Percentiles rank a stretch among this genome's conserved stretches.
Conservation (phyloP, 2,888 invertebrate genomes). For the Sminthurinus aureus region DNA sequence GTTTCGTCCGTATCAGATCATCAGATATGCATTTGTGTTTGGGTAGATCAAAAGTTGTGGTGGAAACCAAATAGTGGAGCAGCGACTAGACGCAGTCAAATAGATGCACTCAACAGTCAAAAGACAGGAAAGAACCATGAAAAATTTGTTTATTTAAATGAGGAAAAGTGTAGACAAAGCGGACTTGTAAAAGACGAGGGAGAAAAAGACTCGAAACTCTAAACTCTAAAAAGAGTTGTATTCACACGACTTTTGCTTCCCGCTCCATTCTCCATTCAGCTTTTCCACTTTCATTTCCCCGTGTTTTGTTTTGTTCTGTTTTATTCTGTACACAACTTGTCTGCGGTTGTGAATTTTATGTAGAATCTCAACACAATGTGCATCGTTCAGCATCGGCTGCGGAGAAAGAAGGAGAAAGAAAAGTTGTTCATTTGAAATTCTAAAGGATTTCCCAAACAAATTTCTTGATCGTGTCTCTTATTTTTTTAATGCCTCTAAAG, state of each 20-base stretch:
- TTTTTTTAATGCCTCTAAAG: slow-evolving; percentile 2
- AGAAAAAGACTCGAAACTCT: no score
- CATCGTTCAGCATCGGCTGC: neutral
- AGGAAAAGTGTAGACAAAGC: neutral
- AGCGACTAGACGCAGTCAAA: neutral
- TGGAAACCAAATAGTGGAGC: no score
- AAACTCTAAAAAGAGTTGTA: neutral
- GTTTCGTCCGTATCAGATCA: no score
- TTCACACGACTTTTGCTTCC: neutral
- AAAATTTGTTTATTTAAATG: neutral
- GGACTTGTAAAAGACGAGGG: no score
- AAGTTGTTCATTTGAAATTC: neutral
- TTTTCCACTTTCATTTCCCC: neutral
- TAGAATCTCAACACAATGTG: neutral
- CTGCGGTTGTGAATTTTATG: no score
- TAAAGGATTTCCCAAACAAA: neutral
- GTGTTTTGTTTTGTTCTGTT: neutral
- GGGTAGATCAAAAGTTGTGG: slow-evolving; percentile 8
- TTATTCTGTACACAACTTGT: neutral
- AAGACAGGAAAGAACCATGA: neutral
- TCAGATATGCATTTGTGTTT: neutral
- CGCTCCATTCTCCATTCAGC: no score
- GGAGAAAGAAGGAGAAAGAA: neutral
- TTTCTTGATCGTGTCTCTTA: neutral
- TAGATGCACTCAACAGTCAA: neutral